Evolutionary conservation across 2,113 vertebrate species (phyloP).

Genomic region (Pituophis catenifer): DNA sequence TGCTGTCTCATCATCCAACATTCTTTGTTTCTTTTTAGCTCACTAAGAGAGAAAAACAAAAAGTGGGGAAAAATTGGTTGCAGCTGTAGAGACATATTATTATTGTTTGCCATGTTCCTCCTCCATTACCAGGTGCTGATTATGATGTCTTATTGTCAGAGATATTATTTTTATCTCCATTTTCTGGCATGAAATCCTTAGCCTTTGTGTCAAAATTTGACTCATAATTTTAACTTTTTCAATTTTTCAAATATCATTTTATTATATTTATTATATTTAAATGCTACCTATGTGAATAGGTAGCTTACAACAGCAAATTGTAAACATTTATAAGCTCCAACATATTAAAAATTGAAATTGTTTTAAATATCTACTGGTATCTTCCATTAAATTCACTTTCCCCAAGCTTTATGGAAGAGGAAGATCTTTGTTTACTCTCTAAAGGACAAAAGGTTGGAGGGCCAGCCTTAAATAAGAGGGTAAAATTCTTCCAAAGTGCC

Average conservation of each 20-base stretch:
- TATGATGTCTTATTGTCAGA: background rate
- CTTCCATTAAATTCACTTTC: background rate
- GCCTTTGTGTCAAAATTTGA: background rate
- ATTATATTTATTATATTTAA: background rate
- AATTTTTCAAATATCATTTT: background rate
- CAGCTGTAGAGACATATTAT: background rate
- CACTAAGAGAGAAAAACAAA: background rate
- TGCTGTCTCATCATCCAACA: slow-evolving; percentile 2
- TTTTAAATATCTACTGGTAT: background rate
- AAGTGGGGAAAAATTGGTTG: background rate
- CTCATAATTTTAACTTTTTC: background rate
- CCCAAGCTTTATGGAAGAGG: background rate
- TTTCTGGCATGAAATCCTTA: background rate
- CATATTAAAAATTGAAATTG: background rate
- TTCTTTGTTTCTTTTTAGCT: slow-evolving; percentile 1
- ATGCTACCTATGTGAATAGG: background rate
- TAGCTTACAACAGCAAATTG: background rate
- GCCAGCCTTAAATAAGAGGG: background rate
- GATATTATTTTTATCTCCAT: background rate
- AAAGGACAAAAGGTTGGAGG: background rate
- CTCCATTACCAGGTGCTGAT: background rate
- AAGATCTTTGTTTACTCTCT: background rate
- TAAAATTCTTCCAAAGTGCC: background rate
- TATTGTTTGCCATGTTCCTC: background rate
- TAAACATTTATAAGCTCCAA: background rate